Conservation (phyloP, 1,140 invertebrate species). For the Drosophila repletoides region DNA sequence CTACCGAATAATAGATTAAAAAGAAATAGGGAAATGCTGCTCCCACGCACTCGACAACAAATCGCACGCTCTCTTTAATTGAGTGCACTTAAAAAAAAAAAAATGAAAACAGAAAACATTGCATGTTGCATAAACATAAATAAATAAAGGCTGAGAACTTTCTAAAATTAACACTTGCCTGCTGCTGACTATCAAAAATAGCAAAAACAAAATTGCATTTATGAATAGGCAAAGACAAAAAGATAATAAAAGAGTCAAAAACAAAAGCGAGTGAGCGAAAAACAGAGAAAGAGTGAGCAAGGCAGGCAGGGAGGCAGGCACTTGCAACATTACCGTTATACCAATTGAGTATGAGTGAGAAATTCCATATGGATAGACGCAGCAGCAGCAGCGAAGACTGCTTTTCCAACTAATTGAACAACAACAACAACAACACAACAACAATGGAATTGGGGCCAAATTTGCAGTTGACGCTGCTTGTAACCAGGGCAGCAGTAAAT, state of each 20-base stretch:
- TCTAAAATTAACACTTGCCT: constrained; percentile 71
- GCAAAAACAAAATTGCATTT: constrained; percentile 66
- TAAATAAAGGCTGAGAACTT: constrained; percentile 53
- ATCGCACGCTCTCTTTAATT: constrained; percentile 48
- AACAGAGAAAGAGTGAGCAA: constrained; percentile 34
- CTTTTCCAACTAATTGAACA: constrained; percentile 68
- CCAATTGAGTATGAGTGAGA: constrained; percentile 49
- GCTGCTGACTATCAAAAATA: constrained; percentile 56
- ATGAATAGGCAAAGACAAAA: constrained; percentile 64
- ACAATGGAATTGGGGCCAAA: constrained; percentile 70
- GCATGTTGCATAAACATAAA: constrained; percentile 73
- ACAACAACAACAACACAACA: constrained; percentile 38
- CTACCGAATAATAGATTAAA: constrained; percentile 4
- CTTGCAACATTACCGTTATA: constrained; percentile 31
- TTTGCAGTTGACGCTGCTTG: constrained; percentile 60
- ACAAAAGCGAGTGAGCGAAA: constrained; percentile 1
- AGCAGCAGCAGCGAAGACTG: too few relatives aligned
- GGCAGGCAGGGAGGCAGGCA: constrained; percentile 25
- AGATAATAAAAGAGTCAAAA: constrained; percentile 15
- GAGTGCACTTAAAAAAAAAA: constrained; percentile 18
- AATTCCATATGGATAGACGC: constrained; percentile 65
- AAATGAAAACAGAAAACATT: too few relatives aligned
- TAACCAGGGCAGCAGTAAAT: constrained; percentile 70
- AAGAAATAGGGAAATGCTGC: constrained; percentile 25
- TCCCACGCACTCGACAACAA: constrained; percentile 54